Evolutionary conservation across 64 coral and sea anemone species (phyloP), one percentile per base, ranked within the genome.

Genomic region (Pocillopora verrucosa): DNA sequence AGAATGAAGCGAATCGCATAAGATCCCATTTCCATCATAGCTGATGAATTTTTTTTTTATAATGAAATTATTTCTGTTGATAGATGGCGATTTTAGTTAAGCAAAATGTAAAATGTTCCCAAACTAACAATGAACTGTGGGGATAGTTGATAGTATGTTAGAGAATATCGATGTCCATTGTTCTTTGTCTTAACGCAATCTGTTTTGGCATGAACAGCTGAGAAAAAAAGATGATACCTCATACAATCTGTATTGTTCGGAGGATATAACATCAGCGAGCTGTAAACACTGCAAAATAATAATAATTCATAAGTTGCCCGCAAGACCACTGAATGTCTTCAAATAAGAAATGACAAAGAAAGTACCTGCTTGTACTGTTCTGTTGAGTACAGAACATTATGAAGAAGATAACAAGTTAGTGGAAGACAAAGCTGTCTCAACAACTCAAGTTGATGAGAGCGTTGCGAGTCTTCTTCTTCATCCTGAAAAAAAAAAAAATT

Each of bases 181-280:
- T 51, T 51, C 41, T 51, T 51, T 51, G 41, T 51, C 7, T 51
- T 3, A 51, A 7, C 41, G 41, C 3, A 51, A 51, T 51, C 41
- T 51, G 41, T 4, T 51, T 51, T 4, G 7, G 41, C 41, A 11
- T 36, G 17, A 17, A 35, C 12, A 5, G 24, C 38, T 22, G 13
- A 11, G 20, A 2, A 36, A 26, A 17, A 14, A 2, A 16, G 24
- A 34, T 20, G 76, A 30, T 60, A 96, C 94, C 91, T 96, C 85
- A 51, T 93, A 96, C 20, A 96, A 36, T 72, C 78, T 84, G 59
- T 90, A 96, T 76, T 96, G 94, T 65, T 96, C 91, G 67, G 94
- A 96, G 19, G 94, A 77, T 6, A 96, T 74, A 4, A 96, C 75
- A 80, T 96, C 91, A 15, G 94, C 83, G 17, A 96, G 72, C 22